Evolutionary conservation across 2,797 vertebrate genomes (phyloP).

Genomic region (Cossypha heuglini): DNA sequence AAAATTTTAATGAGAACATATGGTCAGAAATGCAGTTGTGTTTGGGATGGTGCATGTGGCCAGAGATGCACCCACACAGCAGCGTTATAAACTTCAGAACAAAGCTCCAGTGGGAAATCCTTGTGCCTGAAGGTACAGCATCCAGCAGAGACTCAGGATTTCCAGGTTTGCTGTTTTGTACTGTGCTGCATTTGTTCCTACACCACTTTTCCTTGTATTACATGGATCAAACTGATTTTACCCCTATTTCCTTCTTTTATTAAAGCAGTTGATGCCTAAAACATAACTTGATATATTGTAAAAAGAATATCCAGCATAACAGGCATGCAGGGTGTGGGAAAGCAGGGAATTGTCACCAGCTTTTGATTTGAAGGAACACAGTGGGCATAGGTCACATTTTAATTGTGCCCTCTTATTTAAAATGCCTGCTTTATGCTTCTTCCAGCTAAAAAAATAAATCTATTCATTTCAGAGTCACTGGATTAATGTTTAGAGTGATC

Average conservation of each 20-base stretch:
- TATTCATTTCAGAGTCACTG: background rate
- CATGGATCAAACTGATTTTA: background rate
- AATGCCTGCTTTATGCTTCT: background rate
- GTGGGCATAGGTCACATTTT: background rate
- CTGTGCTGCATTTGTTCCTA: background rate
- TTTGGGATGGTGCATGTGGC: background rate
- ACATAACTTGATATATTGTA: background rate
- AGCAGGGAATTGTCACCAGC: background rate
- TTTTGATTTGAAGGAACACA: background rate
- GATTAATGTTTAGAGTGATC: background rate
- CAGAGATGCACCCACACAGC: background rate
- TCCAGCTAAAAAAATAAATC: background rate
- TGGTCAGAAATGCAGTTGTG: background rate
- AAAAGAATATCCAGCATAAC: background rate
- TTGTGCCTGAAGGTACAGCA: background rate
- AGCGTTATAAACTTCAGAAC: background rate
- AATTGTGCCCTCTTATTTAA: background rate
- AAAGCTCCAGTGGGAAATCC: background rate
- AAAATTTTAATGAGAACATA: background rate
- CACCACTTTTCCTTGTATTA: background rate
- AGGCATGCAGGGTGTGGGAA: background rate
- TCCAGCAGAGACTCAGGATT: accelerated
- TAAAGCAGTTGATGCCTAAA: background rate
- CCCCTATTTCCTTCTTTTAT: background rate
- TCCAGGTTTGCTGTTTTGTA: background rate